Evolutionary conservation across 2,888 invertebrate genomes (phyloP).

Genomic region (Philopedon plagiatum): DNA sequence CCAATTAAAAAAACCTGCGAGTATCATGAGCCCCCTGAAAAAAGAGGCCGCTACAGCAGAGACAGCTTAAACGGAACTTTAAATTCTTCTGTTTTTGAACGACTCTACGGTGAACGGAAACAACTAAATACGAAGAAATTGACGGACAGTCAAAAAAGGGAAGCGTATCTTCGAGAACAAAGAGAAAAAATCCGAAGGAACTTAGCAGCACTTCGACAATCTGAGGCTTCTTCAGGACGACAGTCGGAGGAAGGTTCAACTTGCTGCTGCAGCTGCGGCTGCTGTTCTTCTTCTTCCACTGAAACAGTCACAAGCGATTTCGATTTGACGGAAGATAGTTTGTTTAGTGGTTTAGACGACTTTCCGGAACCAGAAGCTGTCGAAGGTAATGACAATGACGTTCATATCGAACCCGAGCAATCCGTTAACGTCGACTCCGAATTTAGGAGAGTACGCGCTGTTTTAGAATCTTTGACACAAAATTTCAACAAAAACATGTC

Average conservation of each 20-base stretch:
- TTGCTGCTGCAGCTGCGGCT: not conserved
- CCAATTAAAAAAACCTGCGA: not conserved
- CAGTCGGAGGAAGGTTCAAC: not conserved
- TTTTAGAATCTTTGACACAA: not conserved
- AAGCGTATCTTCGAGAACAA: conserved; percentile 16
- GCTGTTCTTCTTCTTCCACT: not conserved
- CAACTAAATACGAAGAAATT: conserved; percentile 31
- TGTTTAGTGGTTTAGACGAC: not conserved
- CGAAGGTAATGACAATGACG: not conserved
- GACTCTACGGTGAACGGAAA: conserved; percentile 34
- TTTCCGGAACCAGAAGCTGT: not conserved
- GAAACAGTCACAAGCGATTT: not conserved
- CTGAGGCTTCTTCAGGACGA: not conserved
- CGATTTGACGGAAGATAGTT: not conserved
- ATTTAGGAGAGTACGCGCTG: not conserved
- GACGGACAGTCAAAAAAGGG: conserved; percentile 32
- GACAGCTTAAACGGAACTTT: not conserved
- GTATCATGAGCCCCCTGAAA: not conserved
- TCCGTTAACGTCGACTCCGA: not conserved
- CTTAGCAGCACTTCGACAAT: not conserved
- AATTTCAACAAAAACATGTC: conserved; percentile 4
- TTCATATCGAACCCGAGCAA: not conserved
- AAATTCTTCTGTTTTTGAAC: conserved; percentile 36
- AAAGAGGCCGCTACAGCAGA: conserved; percentile 32
- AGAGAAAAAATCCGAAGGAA: conserved; percentile 4